Evolutionary conservation across 2,888 invertebrate genomes (phyloP).

Genomic region (Campaea margaritaria): DNA sequence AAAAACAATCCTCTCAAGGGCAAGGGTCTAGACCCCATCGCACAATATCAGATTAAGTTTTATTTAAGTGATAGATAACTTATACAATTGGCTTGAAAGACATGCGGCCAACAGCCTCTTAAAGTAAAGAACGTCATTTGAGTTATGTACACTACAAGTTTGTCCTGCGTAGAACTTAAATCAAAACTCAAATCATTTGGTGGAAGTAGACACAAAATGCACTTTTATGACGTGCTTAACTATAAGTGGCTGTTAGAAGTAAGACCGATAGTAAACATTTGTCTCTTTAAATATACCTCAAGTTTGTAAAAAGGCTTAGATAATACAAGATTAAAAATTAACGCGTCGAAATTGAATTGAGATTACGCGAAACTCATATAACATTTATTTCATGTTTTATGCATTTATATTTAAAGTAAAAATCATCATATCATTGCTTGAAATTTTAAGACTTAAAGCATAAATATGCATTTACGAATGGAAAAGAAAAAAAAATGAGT

Average conservation of each 20-base stretch:
- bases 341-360: conserved; percentile 39
- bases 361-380: conserved; percentile 55
- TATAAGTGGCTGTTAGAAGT: too few species aligned
- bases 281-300: neutral
- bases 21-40: neutral
- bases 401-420: conserved; percentile 21
- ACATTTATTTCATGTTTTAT: conserved; percentile 42
- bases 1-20: neutral
- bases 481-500: neutral
- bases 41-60: neutral
- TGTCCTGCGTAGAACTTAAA: too few species aligned
- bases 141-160: too few species aligned
- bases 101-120: too few species aligned
- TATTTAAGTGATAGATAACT: neutral
- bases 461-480: neutral
- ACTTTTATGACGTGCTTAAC: too few species aligned
- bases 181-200: too few species aligned
- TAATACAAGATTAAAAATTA: conserved; percentile 1
- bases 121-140: too few species aligned
- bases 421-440: conserved; percentile 7
- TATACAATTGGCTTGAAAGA: too few species aligned
- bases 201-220: too few species aligned
- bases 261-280: too few species aligned
- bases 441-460: conserved; percentile 1
- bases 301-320: neutral